phyloP scores from a whole-genome alignment of 2,797 vertebrate genomes.

The Adrianichthys oophorus region DNA sequence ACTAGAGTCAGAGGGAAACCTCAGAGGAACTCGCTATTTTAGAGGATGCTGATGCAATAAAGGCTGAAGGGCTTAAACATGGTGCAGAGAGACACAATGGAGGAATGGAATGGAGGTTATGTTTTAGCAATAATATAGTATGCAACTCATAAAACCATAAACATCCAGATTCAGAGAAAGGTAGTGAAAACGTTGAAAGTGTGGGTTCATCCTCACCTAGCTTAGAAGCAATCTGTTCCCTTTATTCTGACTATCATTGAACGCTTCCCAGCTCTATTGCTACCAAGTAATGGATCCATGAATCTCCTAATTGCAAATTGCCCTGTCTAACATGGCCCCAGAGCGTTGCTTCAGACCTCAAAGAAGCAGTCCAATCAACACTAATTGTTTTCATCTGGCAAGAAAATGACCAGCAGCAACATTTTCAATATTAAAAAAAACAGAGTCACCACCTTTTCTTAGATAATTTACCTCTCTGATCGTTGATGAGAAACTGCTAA shows the following conservation, averaged over 20 bases:
- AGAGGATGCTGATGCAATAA: background rate
- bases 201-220: background rate
- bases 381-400: constrained; percentile 63
- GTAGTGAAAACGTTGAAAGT: background rate
- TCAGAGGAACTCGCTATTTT: too few species aligned
- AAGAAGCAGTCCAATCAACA: constrained; percentile 43
- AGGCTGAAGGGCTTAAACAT: too few species aligned
- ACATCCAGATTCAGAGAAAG: background rate
- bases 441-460: background rate
- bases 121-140: too few species aligned
- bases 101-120: too few species aligned
- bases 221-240: constrained; percentile 14
- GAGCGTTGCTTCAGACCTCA: constrained; percentile 42
- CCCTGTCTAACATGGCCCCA: constrained; percentile 49
- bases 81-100: too few species aligned
- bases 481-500: too few species aligned
- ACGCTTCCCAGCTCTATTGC: constrained; percentile 23
- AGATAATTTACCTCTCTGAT: background rate
- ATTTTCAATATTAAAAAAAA: constrained; percentile 32
- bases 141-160: background rate
- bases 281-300: constrained; percentile 65
- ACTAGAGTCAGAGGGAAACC: too few species aligned
- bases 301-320: constrained; percentile 68
- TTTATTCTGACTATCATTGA: constrained; percentile 16
- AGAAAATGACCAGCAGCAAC: constrained; percentile 54